Evolutionary conservation across 2,888 invertebrate genomes (phyloP).

Genomic region (Melangyna quadrimaculata): DNA sequence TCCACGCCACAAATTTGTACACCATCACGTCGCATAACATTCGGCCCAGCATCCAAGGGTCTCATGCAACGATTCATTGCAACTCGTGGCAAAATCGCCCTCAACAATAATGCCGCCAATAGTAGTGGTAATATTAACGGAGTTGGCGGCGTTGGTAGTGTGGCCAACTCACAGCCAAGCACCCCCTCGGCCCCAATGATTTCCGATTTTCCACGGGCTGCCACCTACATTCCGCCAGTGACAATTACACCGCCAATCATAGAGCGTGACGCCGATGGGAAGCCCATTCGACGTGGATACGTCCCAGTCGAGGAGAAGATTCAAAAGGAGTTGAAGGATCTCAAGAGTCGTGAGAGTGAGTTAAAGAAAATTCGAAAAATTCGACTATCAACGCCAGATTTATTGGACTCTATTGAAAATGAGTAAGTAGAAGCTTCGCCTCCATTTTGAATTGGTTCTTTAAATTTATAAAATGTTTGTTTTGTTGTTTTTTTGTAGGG

Average conservation of each 20-base stretch:
- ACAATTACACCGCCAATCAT: conserved; percentile 81
- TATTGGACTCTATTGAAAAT: conserved; percentile 84
- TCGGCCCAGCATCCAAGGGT: conserved; percentile 86
- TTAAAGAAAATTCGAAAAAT: conserved; percentile 86
- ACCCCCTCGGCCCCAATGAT: conserved; percentile 62
- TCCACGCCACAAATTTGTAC: conserved; percentile 78
- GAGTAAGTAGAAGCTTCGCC: no score
- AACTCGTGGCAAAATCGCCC: conserved; percentile 86
- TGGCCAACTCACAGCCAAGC: conserved; percentile 43
- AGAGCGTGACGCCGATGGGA: conserved; percentile 84
- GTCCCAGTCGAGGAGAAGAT: conserved; percentile 94
- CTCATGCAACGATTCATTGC: conserved; percentile 93
- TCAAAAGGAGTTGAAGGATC: conserved; percentile 91
- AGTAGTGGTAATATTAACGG: conserved; percentile 23
- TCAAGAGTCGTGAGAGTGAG: conserved; percentile 91
- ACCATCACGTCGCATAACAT: conserved; percentile 84
- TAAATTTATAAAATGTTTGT: no score
- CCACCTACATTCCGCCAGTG: conserved; percentile 76
- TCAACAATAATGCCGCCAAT: conserved; percentile 64
- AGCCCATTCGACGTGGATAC: conserved; percentile 88
- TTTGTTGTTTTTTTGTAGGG: conserved; percentile 69
- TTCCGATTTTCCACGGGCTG: conserved; percentile 70
- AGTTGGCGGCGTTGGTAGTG: conserved; percentile 14
- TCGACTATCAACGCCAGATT: conserved; percentile 84
- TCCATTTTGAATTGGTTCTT: no score